Percentiles rank a stretch among this genome's conserved stretches.
phyloP scores from a whole-genome alignment of 2,113 vertebrate species.

The Merops nubicus region DNA sequence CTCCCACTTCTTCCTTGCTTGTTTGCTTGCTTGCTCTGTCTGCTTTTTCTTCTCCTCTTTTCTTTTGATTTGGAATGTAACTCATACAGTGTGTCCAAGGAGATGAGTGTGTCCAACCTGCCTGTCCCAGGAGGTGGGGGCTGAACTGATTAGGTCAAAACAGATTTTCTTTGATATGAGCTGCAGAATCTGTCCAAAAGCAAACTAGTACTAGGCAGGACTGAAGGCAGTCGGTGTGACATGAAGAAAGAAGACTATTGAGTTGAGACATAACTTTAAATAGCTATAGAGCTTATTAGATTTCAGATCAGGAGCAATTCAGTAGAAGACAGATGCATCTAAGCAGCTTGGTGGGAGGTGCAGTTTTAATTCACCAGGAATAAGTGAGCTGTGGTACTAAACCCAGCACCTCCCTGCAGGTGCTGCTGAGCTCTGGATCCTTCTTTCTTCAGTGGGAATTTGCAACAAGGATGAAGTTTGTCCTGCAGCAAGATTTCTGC shows the following conservation, averaged over 20 bases:
- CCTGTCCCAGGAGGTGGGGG: background rate
- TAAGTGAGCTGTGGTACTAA: background rate
- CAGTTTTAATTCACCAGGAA: background rate
- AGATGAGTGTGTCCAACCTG: background rate
- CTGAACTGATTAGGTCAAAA: conserved; percentile 25
- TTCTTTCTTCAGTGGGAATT: background rate
- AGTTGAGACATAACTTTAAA: background rate
- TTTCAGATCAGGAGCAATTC: background rate
- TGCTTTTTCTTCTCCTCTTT: background rate
- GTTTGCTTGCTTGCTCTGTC: no score
- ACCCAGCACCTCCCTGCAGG: background rate
- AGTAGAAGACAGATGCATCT: background rate
- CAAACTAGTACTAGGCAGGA: background rate
- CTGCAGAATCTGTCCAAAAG: background rate
- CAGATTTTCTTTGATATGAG: background rate
- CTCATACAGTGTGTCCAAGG: background rate
- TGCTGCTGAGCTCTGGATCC: background rate
- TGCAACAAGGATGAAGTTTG: background rate
- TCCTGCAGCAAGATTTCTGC: conserved; percentile 42
- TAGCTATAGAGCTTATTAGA: background rate
- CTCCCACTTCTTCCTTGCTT: no score
- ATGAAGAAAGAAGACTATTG: background rate
- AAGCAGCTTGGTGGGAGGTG: background rate
- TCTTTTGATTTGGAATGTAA: background rate
- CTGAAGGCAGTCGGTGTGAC: background rate